Base-by-base conservation (phyloP, 2,113 vertebrate species). In the Glaucidium brasilianum region DNA sequence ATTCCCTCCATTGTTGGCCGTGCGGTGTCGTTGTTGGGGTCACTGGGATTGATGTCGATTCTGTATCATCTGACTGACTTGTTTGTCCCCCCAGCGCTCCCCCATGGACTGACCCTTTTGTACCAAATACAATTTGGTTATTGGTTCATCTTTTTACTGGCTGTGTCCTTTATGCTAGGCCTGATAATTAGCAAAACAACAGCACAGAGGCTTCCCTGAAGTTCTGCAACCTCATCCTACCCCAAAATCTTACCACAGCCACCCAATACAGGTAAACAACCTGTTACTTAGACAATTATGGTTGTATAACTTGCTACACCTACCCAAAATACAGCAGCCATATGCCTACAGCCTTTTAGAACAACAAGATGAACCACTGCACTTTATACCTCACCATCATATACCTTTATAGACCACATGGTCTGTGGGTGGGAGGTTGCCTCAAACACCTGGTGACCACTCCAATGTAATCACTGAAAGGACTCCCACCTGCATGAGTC, bases 261-360 rank as follows among this genome's bases (percentile, higher is more conserved):
- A 64, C 25, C 10, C n/a, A 35, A 3, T 14, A 30, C 23, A 47
- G 3, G 5, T 18, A 67, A 5, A 18, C 4, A 60, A 29, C 37
- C 29, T 34, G 2, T 22, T 0, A 0, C 8, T 79, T 52, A 79
- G 74, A n/a, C 7, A 29, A 12, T 8, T 41, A 59, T 0, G 1
- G 26, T 69, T 53, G 2, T 6, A 53, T 39, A 80, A 34, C 3
- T 45, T 32, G 1, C 32, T 68, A 23, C 6, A 14, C 1, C 17
- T 52, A 34, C 18, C 20, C 69, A 35, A 29, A 37, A 19, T 6
- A 0, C 56, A 25, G 4, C 14, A 7, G 4, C 34, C 5, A 10
- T 10, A 63, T 12, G 49, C 23, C 20, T 9, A 9, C 6, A 71
- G 32, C 6, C 10, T 32, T 77, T 76, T 16, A 47, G 9, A 3